Evolutionary conservation across 2,113 vertebrate genomes (phyloP).

Genomic region (Neolamprologus longior): DNA sequence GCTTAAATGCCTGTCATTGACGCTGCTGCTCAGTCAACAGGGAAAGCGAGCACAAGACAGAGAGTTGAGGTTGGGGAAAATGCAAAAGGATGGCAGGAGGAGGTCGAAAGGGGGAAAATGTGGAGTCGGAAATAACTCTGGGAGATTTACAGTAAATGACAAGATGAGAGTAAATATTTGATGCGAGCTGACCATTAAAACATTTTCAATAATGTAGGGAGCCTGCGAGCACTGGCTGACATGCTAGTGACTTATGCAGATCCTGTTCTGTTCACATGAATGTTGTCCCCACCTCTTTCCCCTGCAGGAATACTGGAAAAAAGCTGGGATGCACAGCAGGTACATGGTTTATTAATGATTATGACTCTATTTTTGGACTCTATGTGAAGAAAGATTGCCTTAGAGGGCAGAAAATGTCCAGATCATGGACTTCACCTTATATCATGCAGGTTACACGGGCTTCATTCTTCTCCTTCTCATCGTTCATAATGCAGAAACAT

Average conservation of each 20-base stretch:
- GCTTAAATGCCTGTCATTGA: constrained; percentile 30
- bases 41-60: background rate
- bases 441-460: background rate
- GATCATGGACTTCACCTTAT: constrained; percentile 1
- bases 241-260: background rate
- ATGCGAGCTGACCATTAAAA: constrained; percentile 24
- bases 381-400: background rate
- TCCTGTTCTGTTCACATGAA: background rate
- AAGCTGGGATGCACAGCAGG: constrained; percentile 50
- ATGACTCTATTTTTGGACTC: constrained; percentile 48
- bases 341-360: constrained; percentile 63
- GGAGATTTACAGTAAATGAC: constrained; percentile 1
- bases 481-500: background rate
- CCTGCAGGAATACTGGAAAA: constrained; percentile 27
- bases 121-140: background rate
- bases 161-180: constrained; percentile 17
- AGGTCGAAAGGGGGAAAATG: background rate
- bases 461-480: background rate
- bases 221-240: background rate
- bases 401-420: background rate
- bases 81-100: background rate
- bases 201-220: constrained; percentile 1
- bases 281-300: background rate
- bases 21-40: constrained; percentile 35
- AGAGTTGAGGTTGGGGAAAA: background rate